Conservation (phyloP, 1,140 invertebrate genomes). For the Sitodiplosis mosellana region DNA sequence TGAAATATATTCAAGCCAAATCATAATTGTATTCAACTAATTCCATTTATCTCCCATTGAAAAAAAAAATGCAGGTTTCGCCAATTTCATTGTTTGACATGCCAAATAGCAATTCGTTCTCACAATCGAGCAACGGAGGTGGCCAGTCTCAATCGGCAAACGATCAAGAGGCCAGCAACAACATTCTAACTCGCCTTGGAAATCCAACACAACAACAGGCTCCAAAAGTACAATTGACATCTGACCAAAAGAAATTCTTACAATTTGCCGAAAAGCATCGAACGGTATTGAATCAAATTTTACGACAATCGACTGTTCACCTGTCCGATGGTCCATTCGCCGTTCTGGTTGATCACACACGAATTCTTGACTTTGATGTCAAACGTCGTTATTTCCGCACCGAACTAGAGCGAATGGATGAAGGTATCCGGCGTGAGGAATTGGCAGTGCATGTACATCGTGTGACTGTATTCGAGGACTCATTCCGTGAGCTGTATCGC, state of each 20-base stretch:
- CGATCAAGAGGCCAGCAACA: not conserved
- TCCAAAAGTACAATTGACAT: not conserved
- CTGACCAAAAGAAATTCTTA: conserved; percentile 55
- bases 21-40: too few relatives aligned
- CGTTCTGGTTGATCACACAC: conserved; percentile 75
- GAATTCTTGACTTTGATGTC: conserved; percentile 83
- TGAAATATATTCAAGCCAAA: too few relatives aligned
- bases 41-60: too few relatives aligned
- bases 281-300: conserved; percentile 80
- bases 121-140: too few relatives aligned
- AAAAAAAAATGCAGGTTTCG: too few relatives aligned
- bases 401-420: conserved; percentile 63
- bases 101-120: too few relatives aligned
- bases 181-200: not conserved
- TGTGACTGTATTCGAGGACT: conserved; percentile 81
- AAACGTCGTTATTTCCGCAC: conserved; percentile 81
- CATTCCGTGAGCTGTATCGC: conserved; percentile 74
- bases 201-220: not conserved
- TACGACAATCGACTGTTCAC: conserved; percentile 69
- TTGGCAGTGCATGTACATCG: conserved; percentile 75
- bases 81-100: too few relatives aligned
- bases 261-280: conserved; percentile 78
- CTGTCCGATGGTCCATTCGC: conserved; percentile 78
- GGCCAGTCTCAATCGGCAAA: too few relatives aligned
- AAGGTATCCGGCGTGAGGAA: conserved; percentile 70